phyloP scores from a whole-genome alignment of 2,797 vertebrate species.

The Aphelocoma californica region DNA sequence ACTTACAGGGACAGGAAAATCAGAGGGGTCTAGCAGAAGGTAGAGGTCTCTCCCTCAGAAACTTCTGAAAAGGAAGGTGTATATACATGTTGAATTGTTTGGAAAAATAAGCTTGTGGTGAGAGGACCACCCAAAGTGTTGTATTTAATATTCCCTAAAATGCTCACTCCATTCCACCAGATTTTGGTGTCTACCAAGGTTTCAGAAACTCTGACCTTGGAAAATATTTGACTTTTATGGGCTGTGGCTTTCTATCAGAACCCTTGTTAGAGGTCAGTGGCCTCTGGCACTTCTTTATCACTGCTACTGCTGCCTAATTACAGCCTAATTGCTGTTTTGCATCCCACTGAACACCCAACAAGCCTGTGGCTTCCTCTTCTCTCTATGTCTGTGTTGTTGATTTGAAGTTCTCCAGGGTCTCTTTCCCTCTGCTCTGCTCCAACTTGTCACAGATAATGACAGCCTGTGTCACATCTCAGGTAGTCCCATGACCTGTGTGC shows the following conservation, averaged over 20 bases:
- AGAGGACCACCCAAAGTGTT: neutral
- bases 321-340: neutral
- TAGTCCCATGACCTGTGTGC: neutral
- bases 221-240: neutral
- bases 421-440: neutral
- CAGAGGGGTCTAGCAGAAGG: neutral
- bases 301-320: neutral
- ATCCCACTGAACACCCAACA: neutral
- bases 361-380: neutral
- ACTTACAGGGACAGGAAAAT: fast-evolving
- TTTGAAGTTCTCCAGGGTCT: neutral
- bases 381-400: neutral
- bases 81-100: neutral
- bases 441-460: neutral
- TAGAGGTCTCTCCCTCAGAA: neutral
- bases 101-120: neutral
- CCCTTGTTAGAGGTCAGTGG: neutral
- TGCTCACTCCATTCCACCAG: neutral
- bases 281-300: neutral
- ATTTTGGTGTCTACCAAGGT: neutral
- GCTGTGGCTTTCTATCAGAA: neutral
- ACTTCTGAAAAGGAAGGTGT: neutral
- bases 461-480: neutral
- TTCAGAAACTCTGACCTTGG: neutral
- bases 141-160: neutral